These are phyloP conservation scores for Zenarchopterus dispar DNA, from an alignment of 2,797 vertebrate species.

Conservation along the genomic window DNA sequence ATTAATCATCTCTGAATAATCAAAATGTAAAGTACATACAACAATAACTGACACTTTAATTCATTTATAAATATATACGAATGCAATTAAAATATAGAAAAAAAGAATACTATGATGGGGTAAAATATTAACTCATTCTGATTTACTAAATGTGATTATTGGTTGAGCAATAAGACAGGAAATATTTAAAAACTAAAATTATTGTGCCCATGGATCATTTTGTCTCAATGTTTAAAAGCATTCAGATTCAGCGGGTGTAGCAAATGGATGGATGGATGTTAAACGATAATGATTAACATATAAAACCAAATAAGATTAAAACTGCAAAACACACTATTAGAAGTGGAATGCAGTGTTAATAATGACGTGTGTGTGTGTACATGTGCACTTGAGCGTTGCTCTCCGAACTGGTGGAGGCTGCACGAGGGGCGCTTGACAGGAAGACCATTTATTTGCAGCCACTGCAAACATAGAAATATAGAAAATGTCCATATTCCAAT, in stretches of 20 bases:
- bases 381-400: conserved; percentile 7
- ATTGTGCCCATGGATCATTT: no score
- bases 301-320: neutral
- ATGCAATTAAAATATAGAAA: no score
- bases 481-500: no score
- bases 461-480: neutral
- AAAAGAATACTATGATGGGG: no score
- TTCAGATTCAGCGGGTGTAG: no score
- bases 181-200: no score
- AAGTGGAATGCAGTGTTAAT: conserved; percentile 38
- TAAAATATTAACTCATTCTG: no score
- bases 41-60: neutral
- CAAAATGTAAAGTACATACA: neutral
- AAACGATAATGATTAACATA: no score
- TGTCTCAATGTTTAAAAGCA: no score
- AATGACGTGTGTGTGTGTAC: conserved; percentile 7
- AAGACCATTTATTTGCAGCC: conserved; percentile 1
- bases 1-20: neutral
- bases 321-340: conserved; percentile 15
- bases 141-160: no score
- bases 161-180: no score
- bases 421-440: conserved; percentile 6
- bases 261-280: no score
- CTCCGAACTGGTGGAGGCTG: conserved; percentile 40
- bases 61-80: neutral